Conservation (phyloP, 64 coral and sea anemone species). For the Catalaphyllia jardinei region DNA sequence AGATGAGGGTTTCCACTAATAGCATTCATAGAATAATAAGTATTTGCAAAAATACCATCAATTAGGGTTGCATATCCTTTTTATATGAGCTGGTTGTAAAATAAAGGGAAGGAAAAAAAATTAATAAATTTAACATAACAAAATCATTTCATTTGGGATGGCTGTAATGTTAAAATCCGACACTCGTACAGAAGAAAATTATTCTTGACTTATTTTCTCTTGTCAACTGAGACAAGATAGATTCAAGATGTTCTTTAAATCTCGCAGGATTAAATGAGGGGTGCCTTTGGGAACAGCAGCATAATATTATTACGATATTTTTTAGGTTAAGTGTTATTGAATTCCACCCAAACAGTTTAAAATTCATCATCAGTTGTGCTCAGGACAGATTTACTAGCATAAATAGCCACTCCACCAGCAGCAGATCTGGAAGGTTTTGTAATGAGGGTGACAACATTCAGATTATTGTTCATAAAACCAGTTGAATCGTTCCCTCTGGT, state of each 20-base stretch:
- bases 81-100: too few relatives aligned
- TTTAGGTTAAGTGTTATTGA: slow-evolving; percentile 47
- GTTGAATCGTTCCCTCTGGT: slow-evolving; percentile 17
- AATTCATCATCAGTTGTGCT: slow-evolving; percentile 12
- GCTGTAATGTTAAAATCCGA: too few relatives aligned
- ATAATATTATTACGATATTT: slow-evolving; percentile 55
- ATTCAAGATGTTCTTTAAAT: slow-evolving; percentile 26
- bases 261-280: slow-evolving; percentile 15
- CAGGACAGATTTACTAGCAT: neutral
- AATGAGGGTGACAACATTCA: neutral
- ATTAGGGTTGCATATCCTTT: too few relatives aligned
- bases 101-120: too few relatives aligned
- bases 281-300: slow-evolving; percentile 32
- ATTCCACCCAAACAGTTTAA: slow-evolving; percentile 34
- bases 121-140: too few relatives aligned
- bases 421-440: slow-evolving; percentile 1
- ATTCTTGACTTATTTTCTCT: too few relatives aligned
- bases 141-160: too few relatives aligned
- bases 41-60: neutral
- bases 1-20: slow-evolving; percentile 16
- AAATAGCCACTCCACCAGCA: slow-evolving; percentile 21
- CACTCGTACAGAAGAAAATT: too few relatives aligned
- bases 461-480: slow-evolving; percentile 15
- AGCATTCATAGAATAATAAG: slow-evolving; percentile 36
- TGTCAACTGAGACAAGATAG: neutral